Conservation (phyloP, 1,140 invertebrate species). For the Zaprionus taronus region DNA sequence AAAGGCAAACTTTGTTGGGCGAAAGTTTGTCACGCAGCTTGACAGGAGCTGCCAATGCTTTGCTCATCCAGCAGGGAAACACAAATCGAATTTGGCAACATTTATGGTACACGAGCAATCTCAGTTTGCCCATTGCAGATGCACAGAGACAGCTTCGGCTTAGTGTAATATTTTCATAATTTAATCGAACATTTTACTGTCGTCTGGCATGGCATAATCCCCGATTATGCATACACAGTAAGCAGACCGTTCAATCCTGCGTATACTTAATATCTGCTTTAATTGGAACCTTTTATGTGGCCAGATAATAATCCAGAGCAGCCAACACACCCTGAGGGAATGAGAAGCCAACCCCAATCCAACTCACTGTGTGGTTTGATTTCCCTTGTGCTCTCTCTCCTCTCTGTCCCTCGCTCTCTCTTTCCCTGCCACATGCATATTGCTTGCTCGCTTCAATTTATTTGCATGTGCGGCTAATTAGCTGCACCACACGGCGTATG, state of each 20-base stretch:
- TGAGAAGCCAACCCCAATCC: neutral
- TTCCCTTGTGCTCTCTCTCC: neutral
- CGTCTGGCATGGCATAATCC: neutral
- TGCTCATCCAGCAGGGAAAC: constrained; percentile 56
- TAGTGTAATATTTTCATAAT: neutral
- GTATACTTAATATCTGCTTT: constrained; percentile 17
- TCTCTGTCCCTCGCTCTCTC: too few species aligned
- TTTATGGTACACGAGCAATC: neutral
- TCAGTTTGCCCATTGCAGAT: neutral
- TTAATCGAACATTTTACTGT: constrained; percentile 15
- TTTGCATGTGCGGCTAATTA: constrained; percentile 55
- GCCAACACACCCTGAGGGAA: neutral
- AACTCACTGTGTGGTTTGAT: constrained; percentile 10
- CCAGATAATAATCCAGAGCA: constrained; percentile 1
- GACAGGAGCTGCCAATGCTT: constrained; percentile 58
- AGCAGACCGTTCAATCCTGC: constrained; percentile 24
- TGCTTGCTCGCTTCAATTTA: neutral
- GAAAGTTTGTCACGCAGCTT: constrained; percentile 64
- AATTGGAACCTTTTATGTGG: constrained; percentile 7
- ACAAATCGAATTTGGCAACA: constrained; percentile 52
- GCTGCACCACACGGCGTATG: constrained; percentile 57
- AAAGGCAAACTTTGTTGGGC: constrained; percentile 57
- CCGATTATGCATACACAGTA: neutral
- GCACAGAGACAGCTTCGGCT: neutral
- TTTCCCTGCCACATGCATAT: neutral